Base-by-base conservation (phyloP, 1,140 invertebrate species). In the Nylanderia fulva region DNA sequence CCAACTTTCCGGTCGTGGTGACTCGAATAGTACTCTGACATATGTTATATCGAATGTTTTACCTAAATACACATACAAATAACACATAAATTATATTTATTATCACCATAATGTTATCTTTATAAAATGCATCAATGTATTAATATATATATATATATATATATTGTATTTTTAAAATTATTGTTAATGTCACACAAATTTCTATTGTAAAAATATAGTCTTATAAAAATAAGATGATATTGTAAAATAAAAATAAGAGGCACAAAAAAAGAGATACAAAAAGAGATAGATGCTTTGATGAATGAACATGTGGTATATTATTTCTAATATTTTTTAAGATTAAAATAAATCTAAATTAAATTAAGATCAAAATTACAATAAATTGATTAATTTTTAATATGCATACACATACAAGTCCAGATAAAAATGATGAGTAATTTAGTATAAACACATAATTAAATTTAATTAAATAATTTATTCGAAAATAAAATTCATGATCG, bases 21-120 rank as follows among this genome's bases (percentile, higher is more conserved):
- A 99, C 86, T 98, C 97, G 95, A 99, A 99, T 85, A 98, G 96
- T 21, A 99, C 95, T 64, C 98, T 96, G 1, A 99, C 97, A 91
- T 99, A 99, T 0, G 99, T 99, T 84, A 99, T 99, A 91, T 99
- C 99, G 92, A 98, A 99, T 0, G 98, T 96, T 94, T 99, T 99
- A n/a, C 97, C 98, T 99, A 58, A 77, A 64, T 29, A 42, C 5
- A 85, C 66, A 64, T 11, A 64, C n/a, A 42, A 5, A 85, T 60
- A 64, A 7, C 21, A 48, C 29, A 27, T 9, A 13, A n/a, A 52
- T 29, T 18, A 3, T 24, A 42, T 48, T 39, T 39, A 11, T 64
- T 24, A 27, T 7, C 2, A 24, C n/a, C 24, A 24, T 18, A 45
- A 33, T 18, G 15, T 45, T 45, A 45, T 45, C 11, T 45, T 15